Base-by-base conservation (phyloP, 2,888 invertebrate species). In the Pardosa pseudoannulata region DNA sequence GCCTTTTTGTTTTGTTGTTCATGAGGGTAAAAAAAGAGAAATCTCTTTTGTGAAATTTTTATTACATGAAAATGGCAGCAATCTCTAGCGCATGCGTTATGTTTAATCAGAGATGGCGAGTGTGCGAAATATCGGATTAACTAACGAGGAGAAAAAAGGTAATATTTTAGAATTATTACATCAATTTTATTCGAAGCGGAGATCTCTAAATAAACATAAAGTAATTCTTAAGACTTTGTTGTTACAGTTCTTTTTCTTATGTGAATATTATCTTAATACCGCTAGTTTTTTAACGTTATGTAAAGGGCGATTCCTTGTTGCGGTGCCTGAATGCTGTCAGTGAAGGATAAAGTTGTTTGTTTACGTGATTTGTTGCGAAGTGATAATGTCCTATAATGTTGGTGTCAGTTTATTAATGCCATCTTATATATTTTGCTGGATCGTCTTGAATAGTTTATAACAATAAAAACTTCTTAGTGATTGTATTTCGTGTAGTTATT, bases 91-190 rank as follows among this genome's bases (percentile, higher is more conserved):
- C 81, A 81, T 81, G 81, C 81, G 74, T 75, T 56, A 31, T 74
- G 68, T 70, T 36, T 74, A 56, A 28, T 68, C 56, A 81, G 81
- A 67, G 74, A 82, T 82, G 82, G 82, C 82, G 75, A 82, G 82
- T 82, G 76, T 82, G 56, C 75, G 64, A 76, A 82, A 71, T 71
- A 76, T 82, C 65, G 76, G 75, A 65, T 39, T 72, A 46, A 76
- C 29, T 62, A 41, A 32, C 70, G 82, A 82, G 27, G 68, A 64
- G 19, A 76, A 32, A 71, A 82, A 71, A 76, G 75, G 82, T 82
- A 81, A 70, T 28, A 50, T 19, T 23, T 56, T 5, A 1, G 5
- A 5, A 56, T 56, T 7, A 56, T 19, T 56, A 23, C 3, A 11
- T 56, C 5, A 23, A 23, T 56, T 56, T 19, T 16, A 46, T 3